Conservation (phyloP, 2,797 vertebrate genomes). For the Naso thynnoides region DNA sequence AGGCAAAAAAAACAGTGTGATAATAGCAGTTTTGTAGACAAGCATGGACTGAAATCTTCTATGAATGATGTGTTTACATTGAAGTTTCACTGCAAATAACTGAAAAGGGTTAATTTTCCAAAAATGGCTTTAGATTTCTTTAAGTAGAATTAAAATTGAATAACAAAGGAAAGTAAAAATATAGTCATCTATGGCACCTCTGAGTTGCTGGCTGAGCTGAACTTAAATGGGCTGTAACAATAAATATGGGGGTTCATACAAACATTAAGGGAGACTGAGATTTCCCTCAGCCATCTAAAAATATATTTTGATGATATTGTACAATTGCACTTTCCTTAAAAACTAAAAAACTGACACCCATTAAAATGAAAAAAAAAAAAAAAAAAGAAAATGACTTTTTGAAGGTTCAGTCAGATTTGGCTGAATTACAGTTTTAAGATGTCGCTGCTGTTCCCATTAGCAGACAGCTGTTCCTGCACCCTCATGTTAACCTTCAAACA, state of each 20-base stretch:
- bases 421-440: constrained; percentile 30
- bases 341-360: constrained; percentile 21
- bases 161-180: constrained; percentile 16
- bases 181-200: constrained; percentile 63
- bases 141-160: constrained; percentile 18
- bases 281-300: constrained; percentile 8
- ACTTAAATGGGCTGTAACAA: background rate
- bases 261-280: constrained; percentile 3
- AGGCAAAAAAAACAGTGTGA: constrained; percentile 53
- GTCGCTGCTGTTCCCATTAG: background rate
- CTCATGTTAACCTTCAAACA: constrained; percentile 2
- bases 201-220: constrained; percentile 49
- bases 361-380: background rate
- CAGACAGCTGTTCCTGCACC: constrained; percentile 1
- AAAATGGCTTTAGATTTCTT: background rate
- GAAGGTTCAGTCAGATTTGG: constrained; percentile 24
- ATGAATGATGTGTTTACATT: constrained; percentile 21
- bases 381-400: background rate
- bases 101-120: background rate
- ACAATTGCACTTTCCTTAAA: constrained; percentile 70
- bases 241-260: constrained; percentile 19
- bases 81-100: constrained; percentile 13
- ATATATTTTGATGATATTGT: constrained; percentile 24
- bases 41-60: constrained; percentile 20
- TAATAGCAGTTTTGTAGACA: constrained; percentile 19